Base-by-base conservation (phyloP, 1,140 invertebrate species). In the Caenorhabditis briggsae region DNA sequence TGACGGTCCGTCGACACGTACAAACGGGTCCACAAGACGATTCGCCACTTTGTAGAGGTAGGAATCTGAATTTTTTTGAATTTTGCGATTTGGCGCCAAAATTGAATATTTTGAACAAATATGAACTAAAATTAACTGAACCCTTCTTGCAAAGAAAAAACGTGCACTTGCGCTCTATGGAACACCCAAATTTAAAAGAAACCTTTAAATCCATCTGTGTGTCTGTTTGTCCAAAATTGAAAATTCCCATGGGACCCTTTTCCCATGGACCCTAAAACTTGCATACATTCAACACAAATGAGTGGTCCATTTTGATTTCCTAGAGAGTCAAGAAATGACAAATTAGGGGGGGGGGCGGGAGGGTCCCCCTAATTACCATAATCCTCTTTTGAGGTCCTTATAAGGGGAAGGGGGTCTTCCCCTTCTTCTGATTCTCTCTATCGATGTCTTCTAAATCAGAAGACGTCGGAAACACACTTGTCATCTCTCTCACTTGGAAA, bases 21-120 rank as follows among this genome's bases (percentile, higher is more conserved):
- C 61, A 89, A 2, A 91, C 91, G 9, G 91, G 91, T 14, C 91
- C 90, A 6, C 64, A 90, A 20, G 84, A 89, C 41, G 91, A 91
- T 85, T 92, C 91, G 18, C 53, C 87, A 43, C 56, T 89, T 9
- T 91, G 91, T 85, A 85, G 88, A 53, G 88, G 91, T 91, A n/a
- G n/a, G n/a, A n/a, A n/a, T n/a, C n/a, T 86, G 83, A 85, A 25
- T 25, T 56, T 88, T 50, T 58, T 87, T 83, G 33, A 50, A 88
- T 61, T 64, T 41, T 2, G 16, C 3, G 56, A 20, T 58, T 53
- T 12, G 16, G 11, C 50, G 9, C 50, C 50, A 12, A 18, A 53
- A 2, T 53, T 18, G 9, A 18, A 53, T 12, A n/a, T 53, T 53
- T 53, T 18, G 11, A 53, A 53, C 50, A 33, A 33, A n/a, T n/a